phyloP scores from a whole-genome alignment of 2,113 vertebrate species.

The Electrona antarctica region DNA sequence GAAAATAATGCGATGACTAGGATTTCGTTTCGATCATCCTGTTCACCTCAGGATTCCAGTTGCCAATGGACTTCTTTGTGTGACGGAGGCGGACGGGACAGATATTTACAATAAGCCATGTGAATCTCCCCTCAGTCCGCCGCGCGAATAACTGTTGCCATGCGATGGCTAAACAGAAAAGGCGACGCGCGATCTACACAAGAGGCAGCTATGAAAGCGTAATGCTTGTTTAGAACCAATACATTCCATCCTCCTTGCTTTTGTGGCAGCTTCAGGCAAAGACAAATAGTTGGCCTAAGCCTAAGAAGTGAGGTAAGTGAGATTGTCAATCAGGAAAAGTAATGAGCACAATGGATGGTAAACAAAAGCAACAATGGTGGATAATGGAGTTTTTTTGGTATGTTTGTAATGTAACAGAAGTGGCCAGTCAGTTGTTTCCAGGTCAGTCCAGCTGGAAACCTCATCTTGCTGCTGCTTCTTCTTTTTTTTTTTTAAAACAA shows the following conservation, averaged over 20 bases:
- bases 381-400: too few relatives aligned
- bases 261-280: too few relatives aligned
- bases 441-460: too few relatives aligned
- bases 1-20: neutral
- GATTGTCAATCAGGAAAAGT: too few relatives aligned
- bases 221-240: slow-evolving; percentile 3
- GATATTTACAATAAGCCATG: neutral
- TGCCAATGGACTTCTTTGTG: neutral
- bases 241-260: neutral
- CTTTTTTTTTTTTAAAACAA: too few relatives aligned
- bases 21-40: neutral
- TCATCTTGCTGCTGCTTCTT: too few relatives aligned
- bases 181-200: neutral
- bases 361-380: too few relatives aligned
- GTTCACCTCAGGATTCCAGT: slow-evolving; percentile 6
- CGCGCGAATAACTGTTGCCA: neutral
- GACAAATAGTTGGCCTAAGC: too few relatives aligned
- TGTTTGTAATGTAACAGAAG: too few relatives aligned
- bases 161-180: neutral
- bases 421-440: too few relatives aligned
- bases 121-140: neutral
- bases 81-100: neutral
- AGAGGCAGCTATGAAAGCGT: neutral
- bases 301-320: too few relatives aligned
- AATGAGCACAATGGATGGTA: too few relatives aligned